Base-by-base conservation (phyloP, 2,113 vertebrate species). In the Sprattus sprattus region DNA sequence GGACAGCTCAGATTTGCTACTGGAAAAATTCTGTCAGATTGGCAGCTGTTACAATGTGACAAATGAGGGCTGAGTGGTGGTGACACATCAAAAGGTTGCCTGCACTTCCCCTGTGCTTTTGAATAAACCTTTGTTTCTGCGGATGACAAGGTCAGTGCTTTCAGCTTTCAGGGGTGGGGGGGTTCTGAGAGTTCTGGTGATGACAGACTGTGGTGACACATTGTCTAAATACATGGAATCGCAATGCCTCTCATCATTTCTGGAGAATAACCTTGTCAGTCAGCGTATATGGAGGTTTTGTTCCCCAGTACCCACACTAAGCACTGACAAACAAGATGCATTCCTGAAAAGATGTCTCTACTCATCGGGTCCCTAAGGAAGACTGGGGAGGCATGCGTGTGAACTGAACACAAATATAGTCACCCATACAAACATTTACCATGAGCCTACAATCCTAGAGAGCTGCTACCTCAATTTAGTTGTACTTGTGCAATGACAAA, bases 121-220 rank as follows among this genome's bases (percentile, higher is more conserved):
- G 84, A 85, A 82, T 25, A 67, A 81, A 89, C 49, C 80, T 89
- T 87, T 86, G 83, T 86, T n/a, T 84, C 22, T 39, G 50, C 22
- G 52, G 71, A 86, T 87, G 85, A 89, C 86, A 86, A 88, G 88
- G 88, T 89, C 81, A 85, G 22, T 28, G n/a, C 82, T 86, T 49
- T 57, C n/a, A 81, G 57, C n/a, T n/a, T 64, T 82, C 49, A 39
- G 82, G 32, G 39, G 39, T 22, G 46, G 82, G 32, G 39, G 39
- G 39, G 46, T 75, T 28, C 45, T 46, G 32, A n/a, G 39, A n/a
- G 46, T 75, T 28, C 45, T 46, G 78, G 13, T 86, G 28, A 50
- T 82, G 87, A 39, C 57, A 22, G 85, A 50, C 45, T 28, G 60
- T n/a, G 83, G 82, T 84, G 85, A 60, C 28, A 64, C 85, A 64